Evolutionary conservation across 1,140 invertebrate genomes (phyloP).

Genomic region (Thaumetopoea pityocampa): DNA sequence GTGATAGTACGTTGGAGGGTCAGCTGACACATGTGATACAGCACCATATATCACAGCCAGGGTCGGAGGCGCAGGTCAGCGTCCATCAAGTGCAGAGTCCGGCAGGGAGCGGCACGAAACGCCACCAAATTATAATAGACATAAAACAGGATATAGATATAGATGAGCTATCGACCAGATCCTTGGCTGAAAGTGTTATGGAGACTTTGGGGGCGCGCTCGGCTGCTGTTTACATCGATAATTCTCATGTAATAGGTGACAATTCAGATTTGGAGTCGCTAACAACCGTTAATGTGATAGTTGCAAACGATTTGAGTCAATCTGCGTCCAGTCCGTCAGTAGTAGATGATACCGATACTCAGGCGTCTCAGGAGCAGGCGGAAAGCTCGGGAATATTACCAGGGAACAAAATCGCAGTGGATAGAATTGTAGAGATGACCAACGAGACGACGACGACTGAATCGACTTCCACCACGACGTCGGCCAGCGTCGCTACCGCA

Average conservation of each 20-base stretch:
- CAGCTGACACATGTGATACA: slow-evolving; percentile 68
- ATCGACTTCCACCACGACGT: slow-evolving; percentile 35
- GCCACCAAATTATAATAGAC: slow-evolving; percentile 74
- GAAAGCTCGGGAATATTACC: slow-evolving; percentile 46
- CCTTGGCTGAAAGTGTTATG: slow-evolving; percentile 71
- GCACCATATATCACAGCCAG: slow-evolving; percentile 56
- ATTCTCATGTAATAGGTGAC: slow-evolving; percentile 47
- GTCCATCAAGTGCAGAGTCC: slow-evolving; percentile 67
- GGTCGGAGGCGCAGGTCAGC: slow-evolving; percentile 58
- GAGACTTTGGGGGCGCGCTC: slow-evolving; percentile 70
- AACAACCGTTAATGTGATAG: slow-evolving; percentile 60
- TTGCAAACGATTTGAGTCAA: slow-evolving; percentile 58
- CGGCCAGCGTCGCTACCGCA: slow-evolving; percentile 51
- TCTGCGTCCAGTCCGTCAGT: slow-evolving; percentile 37
- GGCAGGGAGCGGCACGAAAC: slow-evolving; percentile 56
- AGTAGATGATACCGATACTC: slow-evolving; percentile 40
- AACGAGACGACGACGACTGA: slow-evolving; percentile 32
- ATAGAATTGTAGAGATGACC: slow-evolving; percentile 60
- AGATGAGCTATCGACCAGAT: slow-evolving; percentile 67
- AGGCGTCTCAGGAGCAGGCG: slow-evolving; percentile 27
- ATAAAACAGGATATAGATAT: slow-evolving; percentile 75
- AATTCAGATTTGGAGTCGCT: slow-evolving; percentile 63
- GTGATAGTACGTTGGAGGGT: slow-evolving; percentile 44
- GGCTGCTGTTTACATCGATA: slow-evolving; percentile 68
- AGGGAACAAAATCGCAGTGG: slow-evolving; percentile 58